Evolutionary conservation across 2,113 vertebrate species (phyloP), one percentile per base, ranked within the genome.

Genomic region (Seriola quinqueradiata): DNA sequence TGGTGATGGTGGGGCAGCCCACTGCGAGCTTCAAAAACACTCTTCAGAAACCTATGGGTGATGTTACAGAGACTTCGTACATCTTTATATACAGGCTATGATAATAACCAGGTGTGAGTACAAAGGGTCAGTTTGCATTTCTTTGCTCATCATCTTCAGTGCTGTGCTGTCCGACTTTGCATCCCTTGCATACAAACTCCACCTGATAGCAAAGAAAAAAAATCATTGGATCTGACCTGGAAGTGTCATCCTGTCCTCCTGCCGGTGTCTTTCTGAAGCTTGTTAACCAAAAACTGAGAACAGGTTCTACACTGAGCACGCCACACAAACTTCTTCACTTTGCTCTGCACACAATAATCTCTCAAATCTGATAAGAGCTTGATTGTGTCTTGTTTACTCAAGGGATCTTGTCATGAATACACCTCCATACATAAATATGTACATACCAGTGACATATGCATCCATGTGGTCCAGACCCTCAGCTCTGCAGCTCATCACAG

Each of bases 211-310:
- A 44, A 19, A 58, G 23, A 25, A 17, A 46, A 46, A 46, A 46
- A 16, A 8, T 50, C 3, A 57, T 1, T 36, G 9, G 13, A 8
- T 79, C 32, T 60, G 36, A 60, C 71, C 59, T 66, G 40, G 32
- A 75, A 75, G 77, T 80, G 60, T 79, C 50, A 75, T 75, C 42
- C 36, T 71, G 42, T 75, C 44, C 55, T 77, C 57, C 16, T 55
- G 11, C 11, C 11, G 55, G 57, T 48, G 40, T 68, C n/a, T 66
- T n/a, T 69, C 58, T 50, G 40, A 60, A 61, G 46, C 52, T 55
- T 69, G 57, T 61, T 68, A 74, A 21, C 46, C n/a, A 70, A 40
- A 63, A 48, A 12, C 5, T 68, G 25, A 73, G 16, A 72, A 44
- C 44, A 60, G 69, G 34, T 79, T 84, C 28, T 50, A 9, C 54